Evolutionary conservation across 1,140 invertebrate genomes (phyloP), one percentile per base, ranked within the genome.

Genomic region (Camponotus pennsylvanicus): DNA sequence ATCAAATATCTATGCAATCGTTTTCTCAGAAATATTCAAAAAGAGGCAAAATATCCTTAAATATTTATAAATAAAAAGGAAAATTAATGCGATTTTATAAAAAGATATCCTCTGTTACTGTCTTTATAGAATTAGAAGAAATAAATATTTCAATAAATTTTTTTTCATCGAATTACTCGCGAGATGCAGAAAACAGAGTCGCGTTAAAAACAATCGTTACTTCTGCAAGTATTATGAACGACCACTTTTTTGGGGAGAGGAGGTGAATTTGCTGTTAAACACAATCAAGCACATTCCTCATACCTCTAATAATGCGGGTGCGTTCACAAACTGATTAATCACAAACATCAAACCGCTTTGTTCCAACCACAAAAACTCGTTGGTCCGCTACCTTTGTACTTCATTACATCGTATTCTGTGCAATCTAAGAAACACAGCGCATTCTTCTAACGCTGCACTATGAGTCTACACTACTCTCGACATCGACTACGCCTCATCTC

Each of bases 211-310:
- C 8, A 67, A 42, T 69, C 8, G 21, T 71, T 45, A 45, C 15
- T 61, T 15, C 15, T 45, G 11, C 45, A 73, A 37, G 2, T 55
- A 40, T 73, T 37, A 45, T 18, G 27, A 4, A 42, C 37, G 27
- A 71, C 13, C 59, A 59, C 11, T 75, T 34, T 49, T 37, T 37
- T 45, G 37, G 40, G 27, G 37, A 42, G 9, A 11, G 59, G 18
- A 4, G 4, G 6, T 70, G 37, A 79, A 57, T 2, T 61, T 2
- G 37, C 8, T 73, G 55, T 63, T 27, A 83, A 61, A 63, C 27
- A 83, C 59, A 83, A 83, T 61, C 55, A 83, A 75, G 79, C 79
- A 45, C 69, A 83, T 83, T 83, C 69, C 55, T 71, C 79, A 83
- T 73, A 75, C 55, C 40, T 49, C 69, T 83, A 83, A 83, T 70